Percentiles rank a stretch among this genome's conserved stretches.
Conservation (phyloP, 2,113 vertebrate genomes). For the Aldabrachelys gigantea region DNA sequence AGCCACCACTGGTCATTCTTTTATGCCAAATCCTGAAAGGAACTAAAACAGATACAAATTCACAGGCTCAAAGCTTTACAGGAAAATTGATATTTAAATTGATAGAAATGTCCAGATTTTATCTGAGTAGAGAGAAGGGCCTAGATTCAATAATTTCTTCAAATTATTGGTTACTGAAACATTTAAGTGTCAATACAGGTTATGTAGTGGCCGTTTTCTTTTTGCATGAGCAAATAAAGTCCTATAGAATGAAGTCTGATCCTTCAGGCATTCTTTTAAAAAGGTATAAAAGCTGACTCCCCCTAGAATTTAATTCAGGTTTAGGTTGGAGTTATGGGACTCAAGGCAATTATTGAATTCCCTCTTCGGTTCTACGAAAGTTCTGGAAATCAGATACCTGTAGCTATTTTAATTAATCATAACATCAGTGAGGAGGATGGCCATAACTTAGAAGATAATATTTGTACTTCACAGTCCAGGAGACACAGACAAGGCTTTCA, state of each 20-base stretch:
- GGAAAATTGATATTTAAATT: neutral
- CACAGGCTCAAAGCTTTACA: neutral
- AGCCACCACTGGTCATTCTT: neutral
- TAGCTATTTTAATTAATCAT: neutral
- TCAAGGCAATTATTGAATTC: neutral
- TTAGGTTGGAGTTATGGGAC: neutral
- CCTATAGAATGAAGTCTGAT: neutral
- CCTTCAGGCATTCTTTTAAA: neutral
- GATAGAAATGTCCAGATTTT: too few relatives aligned
- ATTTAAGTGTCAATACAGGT: neutral
- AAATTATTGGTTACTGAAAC: neutral
- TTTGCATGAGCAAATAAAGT: neutral
- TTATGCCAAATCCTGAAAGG: neutral
- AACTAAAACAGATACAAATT: neutral
- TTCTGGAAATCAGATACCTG: neutral
- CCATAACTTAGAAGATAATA: neutral
- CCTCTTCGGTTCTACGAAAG: neutral
- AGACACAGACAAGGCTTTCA: too few relatives aligned
- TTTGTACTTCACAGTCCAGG: too few relatives aligned
- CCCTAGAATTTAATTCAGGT: neutral
- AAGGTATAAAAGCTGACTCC: neutral
- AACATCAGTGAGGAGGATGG: fast-evolving
- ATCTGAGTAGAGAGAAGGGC: neutral
- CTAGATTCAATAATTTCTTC: neutral
- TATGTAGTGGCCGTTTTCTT: neutral